Base-by-base conservation (phyloP, 2,888 invertebrate species). In the Zygothrica quintamaculata region DNA sequence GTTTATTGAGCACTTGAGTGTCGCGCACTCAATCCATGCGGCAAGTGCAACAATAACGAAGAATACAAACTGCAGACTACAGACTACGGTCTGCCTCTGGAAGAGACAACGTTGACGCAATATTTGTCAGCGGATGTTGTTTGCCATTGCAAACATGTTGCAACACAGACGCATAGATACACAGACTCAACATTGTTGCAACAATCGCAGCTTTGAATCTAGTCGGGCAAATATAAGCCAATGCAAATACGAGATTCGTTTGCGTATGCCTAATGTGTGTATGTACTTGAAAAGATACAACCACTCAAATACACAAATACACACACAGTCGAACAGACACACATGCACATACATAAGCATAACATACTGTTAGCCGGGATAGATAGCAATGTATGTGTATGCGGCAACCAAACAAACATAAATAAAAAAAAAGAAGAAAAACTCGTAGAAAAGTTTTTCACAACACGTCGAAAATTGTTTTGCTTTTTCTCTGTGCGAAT, bases 1-100 rank as follows among this genome's bases (percentile, higher is more conserved):
- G 85, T 84, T 84, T 84, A 84, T 81, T 78, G 85, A 81, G 79
- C 79, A 81, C 85, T 81, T 72, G 78, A 81, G 72, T 64, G 74
- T 40, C 60, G 55, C 47, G 40, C 76, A 74, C 78, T 69, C 79
- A 78, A 77, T 75, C 65, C 77, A 52, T 52, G 46, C 62, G 65
- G 68, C 64, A 59, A 67, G 50, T 73, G 56, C 67, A 64, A 61
- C 66, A 67, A 58, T 69, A 58, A 44, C 60, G 40, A 72, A 59
- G 64, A 64, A 55, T 47, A 33, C 37, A 40, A 44, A 64, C 62
- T 9, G 16, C 34, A 34, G 52, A 34, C 52, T 36, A 44, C 37
- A 37, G 12, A 53, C 22, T n/a, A n/a, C n/a, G n/a, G n/a, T n/a
- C n/a, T n/a, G n/a, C n/a, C n/a, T n/a, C n/a, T 12, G 44, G 18